Base-by-base conservation (phyloP, 2,888 invertebrate genomes). In the Leptarthrus brevirostris region DNA sequence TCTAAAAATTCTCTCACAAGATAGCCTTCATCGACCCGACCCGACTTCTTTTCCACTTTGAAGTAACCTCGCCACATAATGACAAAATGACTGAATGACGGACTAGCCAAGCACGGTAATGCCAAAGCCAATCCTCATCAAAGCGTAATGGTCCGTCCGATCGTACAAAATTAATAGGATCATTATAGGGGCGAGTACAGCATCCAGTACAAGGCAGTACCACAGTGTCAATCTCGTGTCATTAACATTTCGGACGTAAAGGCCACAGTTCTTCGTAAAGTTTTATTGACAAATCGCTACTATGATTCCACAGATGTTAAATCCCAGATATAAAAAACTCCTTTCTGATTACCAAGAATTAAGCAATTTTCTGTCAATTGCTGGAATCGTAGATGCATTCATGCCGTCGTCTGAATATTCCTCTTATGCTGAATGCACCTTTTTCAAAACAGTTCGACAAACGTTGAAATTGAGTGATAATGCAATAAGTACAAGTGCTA, bases 181-280 rank as follows among this genome's bases (percentile, higher is more conserved):
- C 30, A 30, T 30, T 30, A 30, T 8, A 30, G 3, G 30, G 30
- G 8, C 30, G 8, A 30, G 8, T 8, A 5, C 30, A 30, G 30
- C 30, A 30, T 30, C 30, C 30, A 30, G 30, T 8, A 3, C 30
- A 30, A 30, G 47, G 47, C 47, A 47, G 61, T 20, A n/a, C 61
- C 61, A n/a, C n/a, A 40, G 40, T 61, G 61, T 61, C 61, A 61
- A 30, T 61, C 40, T 47, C 61, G 40, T 12, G 40, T 61, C 61
- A 61, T 61, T 61, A 61, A 61, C 5, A 16, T 18, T 18, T 14
- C 40, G 36, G 22, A 61, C 22, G 16, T 18, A 61, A 61, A 61
- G 61, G 61, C 36, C 61, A 61, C 40, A 61, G 36, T 14, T 14
- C 4, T 14, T n/a, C 36, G 16, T 22, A 20, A 36, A n/a, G 20